Evolutionary conservation across 2,113 vertebrate genomes (phyloP).

Genomic region (Malurus elegans): DNA sequence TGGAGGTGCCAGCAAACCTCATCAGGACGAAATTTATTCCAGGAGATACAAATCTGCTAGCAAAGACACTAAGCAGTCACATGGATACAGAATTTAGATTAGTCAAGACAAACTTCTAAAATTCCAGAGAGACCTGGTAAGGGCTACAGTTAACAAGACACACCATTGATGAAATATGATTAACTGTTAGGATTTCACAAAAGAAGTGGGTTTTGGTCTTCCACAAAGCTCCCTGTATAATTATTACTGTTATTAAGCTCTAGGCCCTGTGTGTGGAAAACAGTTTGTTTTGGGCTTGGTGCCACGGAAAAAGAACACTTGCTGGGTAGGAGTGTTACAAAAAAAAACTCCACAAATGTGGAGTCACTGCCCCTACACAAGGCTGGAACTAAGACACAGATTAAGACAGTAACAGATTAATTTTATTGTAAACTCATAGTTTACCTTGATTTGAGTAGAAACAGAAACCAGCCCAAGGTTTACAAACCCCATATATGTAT

Average conservation of each 20-base stretch:
- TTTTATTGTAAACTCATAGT: not conserved
- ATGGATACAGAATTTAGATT: not conserved
- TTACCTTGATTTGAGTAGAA: not conserved
- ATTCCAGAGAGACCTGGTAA: not conserved
- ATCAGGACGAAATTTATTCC: not conserved
- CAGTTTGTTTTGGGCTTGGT: not conserved
- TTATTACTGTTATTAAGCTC: not conserved
- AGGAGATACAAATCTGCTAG: not conserved
- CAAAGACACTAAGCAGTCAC: not conserved
- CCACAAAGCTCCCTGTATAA: not conserved
- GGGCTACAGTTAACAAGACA: not conserved
- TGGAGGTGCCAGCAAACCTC: not conserved
- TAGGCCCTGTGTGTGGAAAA: not conserved
- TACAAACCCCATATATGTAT: not conserved
- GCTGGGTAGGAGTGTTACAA: not conserved
- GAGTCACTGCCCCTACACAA: not conserved
- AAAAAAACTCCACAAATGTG: not conserved
- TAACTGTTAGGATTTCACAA: not conserved
- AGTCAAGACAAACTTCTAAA: not conserved
- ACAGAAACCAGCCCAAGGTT: not conserved
- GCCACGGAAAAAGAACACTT: not conserved
- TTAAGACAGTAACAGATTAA: not conserved
- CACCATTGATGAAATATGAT: not conserved
- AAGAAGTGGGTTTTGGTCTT: not conserved
- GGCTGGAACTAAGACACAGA: not conserved